Evolutionary conservation across 2,113 vertebrate species (phyloP), one percentile per base, ranked within the genome.

Genomic region (Thunnus thynnus): DNA sequence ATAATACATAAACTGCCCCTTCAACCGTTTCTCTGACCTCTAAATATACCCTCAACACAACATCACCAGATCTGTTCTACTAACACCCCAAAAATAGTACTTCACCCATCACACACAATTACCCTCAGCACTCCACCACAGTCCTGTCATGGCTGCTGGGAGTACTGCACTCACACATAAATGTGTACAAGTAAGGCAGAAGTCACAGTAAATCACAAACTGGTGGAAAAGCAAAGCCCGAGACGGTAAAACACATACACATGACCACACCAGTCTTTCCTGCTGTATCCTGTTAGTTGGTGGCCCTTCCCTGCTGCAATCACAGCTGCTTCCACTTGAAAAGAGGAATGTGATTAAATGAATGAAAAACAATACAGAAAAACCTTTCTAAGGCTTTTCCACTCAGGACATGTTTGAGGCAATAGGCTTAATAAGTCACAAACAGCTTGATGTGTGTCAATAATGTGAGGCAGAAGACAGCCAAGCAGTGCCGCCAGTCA

Each of bases 91-190:
- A 61, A 80, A 78, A 84, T 78, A 78, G 54, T n/a, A 54, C 47
- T 78, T 9, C 30, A 66, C 30, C 76, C 32, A 58, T 88, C 79
- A 82, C 27, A 80, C 62, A 65, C 71, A 76, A 54, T 85, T 73
- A 68, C 36, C 13, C 14, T 84, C 77, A 76, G 51, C 52, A 7
- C 25, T 50, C 25, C 20, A 17, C 72, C 54, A 61, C 22, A 54
- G 22, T 4, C 6, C 41, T 8, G 9, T 27, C 6, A 57, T 8
- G 11, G 46, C 62, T 64, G 2, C 48, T 30, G 60, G 7, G 47
- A 62, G 32, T 14, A 10, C 32, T 62, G 47, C 36, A 11, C 32
- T 41, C 36, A 58, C 18, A 54, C 30, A 44, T 7, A 46, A 22
- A 74, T 18, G 66, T 20, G 46, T 36, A 51, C 5, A 11, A 62